These are phyloP conservation scores for Tragelaphus oryx DNA, from an alignment of 2,797 vertebrate genomes.

Conservation along the genomic window DNA sequence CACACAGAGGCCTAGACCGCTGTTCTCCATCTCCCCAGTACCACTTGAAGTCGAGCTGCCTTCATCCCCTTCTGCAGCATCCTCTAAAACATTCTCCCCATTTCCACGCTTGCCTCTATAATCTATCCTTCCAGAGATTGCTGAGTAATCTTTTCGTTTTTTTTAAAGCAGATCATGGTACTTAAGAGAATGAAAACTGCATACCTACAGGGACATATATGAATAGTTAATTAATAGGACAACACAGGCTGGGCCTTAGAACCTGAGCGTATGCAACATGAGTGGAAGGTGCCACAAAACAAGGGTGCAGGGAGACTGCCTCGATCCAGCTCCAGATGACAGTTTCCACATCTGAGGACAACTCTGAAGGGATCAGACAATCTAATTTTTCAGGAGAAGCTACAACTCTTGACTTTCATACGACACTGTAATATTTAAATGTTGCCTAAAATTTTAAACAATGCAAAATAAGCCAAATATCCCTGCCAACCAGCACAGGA, in stretches of 20 bases:
- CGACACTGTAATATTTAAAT: neutral
- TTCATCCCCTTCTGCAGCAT: neutral
- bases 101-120: neutral
- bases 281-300: neutral
- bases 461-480: neutral
- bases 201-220: neutral
- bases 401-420: neutral
- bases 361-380: neutral
- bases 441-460: neutral
- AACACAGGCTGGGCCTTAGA: neutral
- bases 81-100: neutral
- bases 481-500: neutral
- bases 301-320: neutral
- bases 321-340: neutral
- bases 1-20: too few relatives aligned
- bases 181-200: neutral
- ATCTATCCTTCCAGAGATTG: neutral
- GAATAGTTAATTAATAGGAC: neutral
- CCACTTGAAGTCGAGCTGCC: neutral
- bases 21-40: neutral
- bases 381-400: neutral
- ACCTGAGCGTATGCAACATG: accelerated
- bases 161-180: neutral
- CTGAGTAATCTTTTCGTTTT: neutral
- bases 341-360: neutral